A percentile compares a stretch with the other conserved stretches of the same genome.
Conservation (phyloP, 2,888 invertebrate genomes). For the Andrena praecox region DNA sequence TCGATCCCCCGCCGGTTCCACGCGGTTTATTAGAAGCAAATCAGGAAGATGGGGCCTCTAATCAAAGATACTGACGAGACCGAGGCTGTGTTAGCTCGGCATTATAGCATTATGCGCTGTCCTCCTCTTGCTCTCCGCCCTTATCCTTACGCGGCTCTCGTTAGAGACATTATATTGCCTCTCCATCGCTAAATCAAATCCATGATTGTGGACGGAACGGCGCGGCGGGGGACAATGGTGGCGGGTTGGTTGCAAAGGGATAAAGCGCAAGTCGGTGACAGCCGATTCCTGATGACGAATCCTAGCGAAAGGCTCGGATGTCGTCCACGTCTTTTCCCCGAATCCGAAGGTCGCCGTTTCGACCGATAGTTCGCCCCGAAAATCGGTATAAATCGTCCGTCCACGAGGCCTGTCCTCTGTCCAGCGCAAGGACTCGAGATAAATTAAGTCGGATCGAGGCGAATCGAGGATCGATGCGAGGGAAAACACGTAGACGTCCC, state of each 20-base stretch:
- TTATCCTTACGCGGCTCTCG: slow-evolving; percentile 79
- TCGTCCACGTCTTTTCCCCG: too few relatives aligned
- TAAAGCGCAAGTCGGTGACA: too few relatives aligned
- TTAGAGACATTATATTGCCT: slow-evolving; percentile 81
- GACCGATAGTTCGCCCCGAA: slow-evolving; percentile 33
- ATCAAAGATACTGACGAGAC: slow-evolving; percentile 83
- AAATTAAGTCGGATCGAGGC: slow-evolving; percentile 58
- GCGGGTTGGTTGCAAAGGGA: too few relatives aligned
- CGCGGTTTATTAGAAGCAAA: slow-evolving; percentile 83
- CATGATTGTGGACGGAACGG: slow-evolving; percentile 77
- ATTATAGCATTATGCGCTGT: slow-evolving; percentile 80
- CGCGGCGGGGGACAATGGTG: slow-evolving; percentile 29
- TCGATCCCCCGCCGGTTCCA: slow-evolving; percentile 75
- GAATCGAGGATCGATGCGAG: slow-evolving; percentile 64
- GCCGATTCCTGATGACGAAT: too few relatives aligned
- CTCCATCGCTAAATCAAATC: slow-evolving; percentile 78
- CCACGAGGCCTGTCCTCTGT: slow-evolving; percentile 18
- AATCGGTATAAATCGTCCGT: slow-evolving; percentile 46
- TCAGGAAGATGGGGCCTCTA: slow-evolving; percentile 82
- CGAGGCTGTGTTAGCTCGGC: slow-evolving; percentile 77
- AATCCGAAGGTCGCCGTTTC: not conserved
- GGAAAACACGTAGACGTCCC: slow-evolving; percentile 50
- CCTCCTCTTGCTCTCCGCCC: slow-evolving; percentile 67
- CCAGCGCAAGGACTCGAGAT: slow-evolving; percentile 38
- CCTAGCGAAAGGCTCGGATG: too few relatives aligned